These are phyloP conservation scores for Tolmerus cingulatus DNA, from an alignment of 2,888 invertebrate genomes.

Conservation along the genomic window DNA sequence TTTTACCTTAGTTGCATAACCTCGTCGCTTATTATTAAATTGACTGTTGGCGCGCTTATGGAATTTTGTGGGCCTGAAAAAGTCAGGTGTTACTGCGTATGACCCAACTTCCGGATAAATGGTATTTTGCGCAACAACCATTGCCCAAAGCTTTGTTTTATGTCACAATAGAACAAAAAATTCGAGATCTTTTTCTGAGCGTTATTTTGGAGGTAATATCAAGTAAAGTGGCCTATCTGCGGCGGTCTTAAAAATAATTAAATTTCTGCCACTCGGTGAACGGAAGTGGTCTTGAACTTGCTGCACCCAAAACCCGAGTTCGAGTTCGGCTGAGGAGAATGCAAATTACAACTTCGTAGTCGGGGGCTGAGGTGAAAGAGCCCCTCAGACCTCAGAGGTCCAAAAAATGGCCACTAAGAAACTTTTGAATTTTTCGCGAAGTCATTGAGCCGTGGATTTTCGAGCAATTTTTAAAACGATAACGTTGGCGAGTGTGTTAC, in stretches of 20 bases:
- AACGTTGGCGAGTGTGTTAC: not conserved
- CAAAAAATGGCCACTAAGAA: not conserved
- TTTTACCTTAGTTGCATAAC: not conserved
- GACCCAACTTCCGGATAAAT: constrained; percentile 22
- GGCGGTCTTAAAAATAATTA: not conserved
- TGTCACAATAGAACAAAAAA: constrained; percentile 15
- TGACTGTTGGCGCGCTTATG: not conserved
- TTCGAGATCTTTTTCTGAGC: not conserved
- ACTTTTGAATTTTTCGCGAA: not conserved
- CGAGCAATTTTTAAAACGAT: not conserved
- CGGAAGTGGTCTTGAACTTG: constrained; percentile 23
- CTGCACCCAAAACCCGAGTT: not conserved
- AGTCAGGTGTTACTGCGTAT: constrained; percentile 16
- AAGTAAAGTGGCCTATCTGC: not conserved
- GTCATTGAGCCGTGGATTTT: not conserved
- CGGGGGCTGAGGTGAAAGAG: not conserved
- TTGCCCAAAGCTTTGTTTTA: constrained; percentile 3
- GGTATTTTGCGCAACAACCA: constrained; percentile 2
- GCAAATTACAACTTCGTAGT: not conserved
- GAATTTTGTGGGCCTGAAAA: not conserved
- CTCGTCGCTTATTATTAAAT: not conserved
- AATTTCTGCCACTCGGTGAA: not conserved
- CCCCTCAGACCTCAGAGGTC: not conserved
- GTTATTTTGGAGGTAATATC: not conserved
- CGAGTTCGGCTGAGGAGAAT: not conserved